Base-by-base conservation (phyloP, 2,888 invertebrate genomes). In the Malthinus seriepunctatus region DNA sequence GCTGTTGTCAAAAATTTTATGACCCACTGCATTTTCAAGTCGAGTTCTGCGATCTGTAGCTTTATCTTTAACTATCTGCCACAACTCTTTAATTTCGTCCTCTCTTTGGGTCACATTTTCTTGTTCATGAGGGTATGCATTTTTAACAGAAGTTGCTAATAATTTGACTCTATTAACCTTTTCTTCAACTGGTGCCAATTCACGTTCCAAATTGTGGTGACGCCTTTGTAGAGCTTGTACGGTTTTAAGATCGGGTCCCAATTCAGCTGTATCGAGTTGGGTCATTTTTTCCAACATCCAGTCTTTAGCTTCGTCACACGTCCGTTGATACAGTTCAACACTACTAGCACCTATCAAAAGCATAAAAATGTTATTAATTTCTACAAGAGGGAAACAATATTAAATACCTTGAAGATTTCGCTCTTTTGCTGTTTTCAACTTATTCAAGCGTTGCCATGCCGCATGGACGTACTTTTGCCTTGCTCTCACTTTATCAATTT, bases 241-340 rank as follows among this genome's bases (percentile, higher is more conserved):
- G 0, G 95, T 95, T 69, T 94, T 89, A 38, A 97, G 82, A 79
- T 97, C 97, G 2, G 90, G 88, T 0, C 93, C 94, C 2, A 89
- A 76, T 33, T 88, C 87, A 0, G 86, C 86, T 0, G 86, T 88
- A 42, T 93, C 94, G 56, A 97, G 78, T 75, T 95, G 94, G 61
- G 89, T 88, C 82, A 94, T 93, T 79, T 98, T 98, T 80, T 97
- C 97, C 52, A 88, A 83, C 91, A 99, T 97, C 97, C 98, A 98
- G 74, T 96, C 96, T 65, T 91, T 87, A 0, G 97, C 94, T 76
- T 98, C 98, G 74, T 95, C 96, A 78, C 97, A 98, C 0, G 95
- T 94, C 52, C 96, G 90, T 73, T 95, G 89, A 82, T 97, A 99
- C 7, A 97, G 81, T 76, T 97, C 97, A 69, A 99, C 95, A 73